Evolutionary conservation across 2,888 invertebrate genomes (phyloP), one percentile per base, ranked within the genome.

Genomic region (Caenorhabditis sp.): DNA sequence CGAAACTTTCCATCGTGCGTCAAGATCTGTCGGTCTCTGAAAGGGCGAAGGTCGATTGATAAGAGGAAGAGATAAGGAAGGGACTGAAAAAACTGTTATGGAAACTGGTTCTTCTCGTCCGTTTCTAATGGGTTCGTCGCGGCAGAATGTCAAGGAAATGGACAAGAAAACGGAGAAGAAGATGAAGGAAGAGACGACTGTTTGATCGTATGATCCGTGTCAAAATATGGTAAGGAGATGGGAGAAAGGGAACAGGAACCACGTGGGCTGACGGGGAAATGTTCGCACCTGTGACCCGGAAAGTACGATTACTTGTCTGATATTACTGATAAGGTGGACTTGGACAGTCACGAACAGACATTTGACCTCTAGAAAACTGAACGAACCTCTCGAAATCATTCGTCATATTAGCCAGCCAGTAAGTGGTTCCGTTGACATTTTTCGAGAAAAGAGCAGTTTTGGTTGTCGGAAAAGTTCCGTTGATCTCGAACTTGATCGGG

Each of bases 1-100:
- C 81, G 81, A 40, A 77, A 82, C 22, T 77, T 77, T 28, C 81
- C 81, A 26, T 82, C 81, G 32, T 82, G 81, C 0, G 77, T 77
- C 32, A 82, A 60, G 20, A 82, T 77, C 28, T 82, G 81, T 35
- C 72, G 71, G 47, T 82, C 81, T 56, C 71, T 82, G 62, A 80
- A 69, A 35, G 22, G 2, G n/a, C 20, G 9, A n/a, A 22, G 9
- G 53, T 40, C 13, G 40, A 40, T 13, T 13, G n/a, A 44, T 51
- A 6, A n/a, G n/a, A n/a, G n/a, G 26, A 18, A 28, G 50, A 50
- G 18, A 26, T 40, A 40, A 40, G 40, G 40, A 40, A n/a, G 13
- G 47, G 11, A 40, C 40, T 40, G 40, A 40, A 40, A 40, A 40
- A 13, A 40, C 40, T 40, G 40, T 40, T 11, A 24, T n/a, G 53